A percentile compares a stretch with the other conserved stretches of the same genome.
phyloP scores from a whole-genome alignment of 2,888 invertebrate species.

The Norana najaformis region DNA sequence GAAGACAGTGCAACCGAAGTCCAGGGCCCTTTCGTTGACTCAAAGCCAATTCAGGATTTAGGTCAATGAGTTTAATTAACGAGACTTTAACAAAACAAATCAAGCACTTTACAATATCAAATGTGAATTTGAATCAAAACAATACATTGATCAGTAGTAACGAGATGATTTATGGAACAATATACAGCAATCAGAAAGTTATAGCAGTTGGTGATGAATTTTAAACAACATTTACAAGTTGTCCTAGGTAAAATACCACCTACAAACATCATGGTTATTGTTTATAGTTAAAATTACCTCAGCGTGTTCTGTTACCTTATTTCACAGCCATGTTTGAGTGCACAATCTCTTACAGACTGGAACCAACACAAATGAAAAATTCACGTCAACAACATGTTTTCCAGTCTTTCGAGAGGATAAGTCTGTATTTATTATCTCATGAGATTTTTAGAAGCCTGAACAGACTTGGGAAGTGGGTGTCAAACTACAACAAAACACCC shows the following conservation, averaged over 20 bases:
- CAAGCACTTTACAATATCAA: slow-evolving; percentile 13
- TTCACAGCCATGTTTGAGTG: slow-evolving; percentile 10
- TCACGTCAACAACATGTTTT: not conserved
- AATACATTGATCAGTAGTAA: slow-evolving; percentile 6
- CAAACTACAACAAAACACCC: not conserved
- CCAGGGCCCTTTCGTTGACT: no score
- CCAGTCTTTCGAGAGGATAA: not conserved
- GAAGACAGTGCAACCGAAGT: not conserved
- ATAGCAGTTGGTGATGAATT: not conserved
- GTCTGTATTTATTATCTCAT: no score
- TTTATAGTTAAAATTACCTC: not conserved
- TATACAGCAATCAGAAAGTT: slow-evolving; percentile 13
- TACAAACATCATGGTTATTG: not conserved
- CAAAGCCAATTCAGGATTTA: not conserved
- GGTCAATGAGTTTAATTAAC: not conserved
- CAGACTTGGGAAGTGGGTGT: no score
- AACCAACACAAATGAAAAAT: not conserved
- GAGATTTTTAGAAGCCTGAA: no score
- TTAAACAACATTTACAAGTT: not conserved
- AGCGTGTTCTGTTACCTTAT: no score
- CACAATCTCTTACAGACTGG: not conserved
- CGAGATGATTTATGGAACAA: not conserved
- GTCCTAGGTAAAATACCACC: not conserved
- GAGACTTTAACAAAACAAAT: slow-evolving; percentile 13
- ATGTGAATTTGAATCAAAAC: not conserved